Conservation (phyloP, 2,113 vertebrate genomes). For the Ardeotis arabs region DNA sequence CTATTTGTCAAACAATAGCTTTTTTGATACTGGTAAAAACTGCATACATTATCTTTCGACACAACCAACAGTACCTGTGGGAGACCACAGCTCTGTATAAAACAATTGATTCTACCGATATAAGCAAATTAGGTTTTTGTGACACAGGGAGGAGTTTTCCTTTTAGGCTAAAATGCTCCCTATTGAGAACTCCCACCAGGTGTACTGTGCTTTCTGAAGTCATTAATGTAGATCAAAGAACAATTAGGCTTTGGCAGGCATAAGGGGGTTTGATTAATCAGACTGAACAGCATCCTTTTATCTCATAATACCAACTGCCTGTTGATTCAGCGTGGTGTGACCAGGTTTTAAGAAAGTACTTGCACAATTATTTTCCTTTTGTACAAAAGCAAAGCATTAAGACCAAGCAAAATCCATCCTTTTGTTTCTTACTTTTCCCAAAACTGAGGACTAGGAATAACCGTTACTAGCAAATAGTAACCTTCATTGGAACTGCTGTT, state of each 20-base stretch:
- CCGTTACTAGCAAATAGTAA: not conserved
- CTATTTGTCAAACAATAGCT: not conserved
- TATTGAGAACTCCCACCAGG: slow-evolving; percentile 56
- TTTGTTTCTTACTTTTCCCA: not conserved
- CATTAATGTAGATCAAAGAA: slow-evolving; percentile 70
- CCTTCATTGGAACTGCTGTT: not conserved
- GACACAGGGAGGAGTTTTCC: slow-evolving; percentile 37
- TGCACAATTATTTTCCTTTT: not conserved
- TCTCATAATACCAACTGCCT: slow-evolving; percentile 31
- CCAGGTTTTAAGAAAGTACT: not conserved
- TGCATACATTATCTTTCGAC: not conserved
- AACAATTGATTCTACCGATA: slow-evolving; percentile 52
- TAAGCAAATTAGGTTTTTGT: slow-evolving; percentile 53
- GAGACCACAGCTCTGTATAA: not conserved
- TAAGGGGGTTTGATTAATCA: slow-evolving; percentile 61
- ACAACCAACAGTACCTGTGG: not conserved
- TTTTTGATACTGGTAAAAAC: not conserved
- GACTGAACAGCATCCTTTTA: slow-evolving; percentile 48
- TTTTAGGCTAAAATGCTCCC: slow-evolving; percentile 28
- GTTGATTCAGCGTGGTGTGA: not conserved
- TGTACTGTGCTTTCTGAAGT: slow-evolving; percentile 55
- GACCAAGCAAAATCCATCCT: not conserved
- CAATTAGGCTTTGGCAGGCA: slow-evolving; percentile 66
- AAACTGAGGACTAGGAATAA: not conserved
- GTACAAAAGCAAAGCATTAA: not conserved